Base-by-base conservation (phyloP, 2,797 vertebrate genomes). In the Gadopsis bispinosus region DNA sequence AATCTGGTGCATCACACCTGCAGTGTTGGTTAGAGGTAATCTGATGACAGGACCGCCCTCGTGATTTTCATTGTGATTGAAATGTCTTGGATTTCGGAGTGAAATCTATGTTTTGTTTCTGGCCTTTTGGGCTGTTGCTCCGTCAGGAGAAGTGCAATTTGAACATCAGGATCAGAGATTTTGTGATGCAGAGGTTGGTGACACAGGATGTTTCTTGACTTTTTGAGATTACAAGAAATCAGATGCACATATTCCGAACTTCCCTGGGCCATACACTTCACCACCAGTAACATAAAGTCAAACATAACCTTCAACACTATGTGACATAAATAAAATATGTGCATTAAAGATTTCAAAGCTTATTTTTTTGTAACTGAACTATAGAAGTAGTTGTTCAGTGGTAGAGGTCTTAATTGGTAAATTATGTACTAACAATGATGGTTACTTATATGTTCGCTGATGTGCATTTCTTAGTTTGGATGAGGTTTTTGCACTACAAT, bases 331-430 rank as follows among this genome's bases (percentile, higher is more conserved):
- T 72, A 3, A 70, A 78, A 75, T 33, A 82, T 50, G 66, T 86
- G 80, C 73, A 83, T 85, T 84, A 47, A 67, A 75, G 74, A 50
- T 80, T 83, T 79, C 14, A 33, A 72, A 70, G 80, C 60, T 75
- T 87, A 56, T 66, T 80, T 66, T 80, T 88, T 83, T 74, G 73
- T 86, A 90, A 83, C 86, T 84, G 63, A 85, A 72, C 31, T 29
- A 64, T 89, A 81, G 80, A 87, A 66, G 41, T 85, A 83, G 72
- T 80, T 85, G 61, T 76, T 79, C 48, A 73, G 83, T 88, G 41
- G 66, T 88, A 64, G 60, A 80, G 48, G 54, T 85, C 53, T 64
- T 64, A 55, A 69, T 70, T 71, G 80, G 67, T 86, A 31, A 29
- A n/a, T 69, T 17, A 76, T 69, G 73, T 84, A 77, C 37, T 78